phyloP scores from a whole-genome alignment of 2,888 invertebrate species.

The Thymelicus acteon region DNA sequence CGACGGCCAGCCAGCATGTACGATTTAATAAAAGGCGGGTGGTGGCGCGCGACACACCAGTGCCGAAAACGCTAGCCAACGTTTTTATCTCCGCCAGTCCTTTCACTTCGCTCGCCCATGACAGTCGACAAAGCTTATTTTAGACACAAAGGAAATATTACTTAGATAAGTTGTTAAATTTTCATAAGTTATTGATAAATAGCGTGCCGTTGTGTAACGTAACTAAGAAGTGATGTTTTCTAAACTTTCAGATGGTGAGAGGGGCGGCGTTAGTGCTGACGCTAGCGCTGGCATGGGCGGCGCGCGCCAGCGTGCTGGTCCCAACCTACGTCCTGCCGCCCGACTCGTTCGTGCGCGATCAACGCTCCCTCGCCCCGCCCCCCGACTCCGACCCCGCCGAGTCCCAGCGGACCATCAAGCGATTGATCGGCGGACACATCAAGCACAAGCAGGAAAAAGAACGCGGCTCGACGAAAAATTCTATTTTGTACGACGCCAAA shows the following conservation, averaged over 20 bases:
- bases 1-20: slow-evolving; percentile 71
- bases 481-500: slow-evolving; percentile 67
- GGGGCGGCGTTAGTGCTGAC: slow-evolving; percentile 80
- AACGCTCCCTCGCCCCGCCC: slow-evolving; percentile 71
- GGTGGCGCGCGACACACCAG: slow-evolving; percentile 75
- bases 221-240: slow-evolving; percentile 70
- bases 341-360: slow-evolving; percentile 81
- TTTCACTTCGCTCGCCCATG: slow-evolving; percentile 80
- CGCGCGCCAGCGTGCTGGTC: slow-evolving; percentile 77
- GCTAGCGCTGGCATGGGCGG: slow-evolving; percentile 79
- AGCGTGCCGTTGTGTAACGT: slow-evolving; percentile 39
- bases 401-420: slow-evolving; percentile 85
- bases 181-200: slow-evolving; percentile 34
- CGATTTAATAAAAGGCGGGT: slow-evolving; percentile 81
- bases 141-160: slow-evolving; percentile 67
- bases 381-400: slow-evolving; percentile 65
- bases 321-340: slow-evolving; percentile 83
- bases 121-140: slow-evolving; percentile 61
- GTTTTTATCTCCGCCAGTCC: slow-evolving; percentile 77
- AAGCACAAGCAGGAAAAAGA: slow-evolving; percentile 77
- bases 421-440: slow-evolving; percentile 89
- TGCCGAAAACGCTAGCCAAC: slow-evolving; percentile 68
- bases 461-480: slow-evolving; percentile 71
- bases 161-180: slow-evolving; percentile 76
- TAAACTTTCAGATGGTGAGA: slow-evolving; percentile 84